Evolutionary conservation across 2,888 invertebrate genomes (phyloP).

Genomic region (Nineta flava): DNA sequence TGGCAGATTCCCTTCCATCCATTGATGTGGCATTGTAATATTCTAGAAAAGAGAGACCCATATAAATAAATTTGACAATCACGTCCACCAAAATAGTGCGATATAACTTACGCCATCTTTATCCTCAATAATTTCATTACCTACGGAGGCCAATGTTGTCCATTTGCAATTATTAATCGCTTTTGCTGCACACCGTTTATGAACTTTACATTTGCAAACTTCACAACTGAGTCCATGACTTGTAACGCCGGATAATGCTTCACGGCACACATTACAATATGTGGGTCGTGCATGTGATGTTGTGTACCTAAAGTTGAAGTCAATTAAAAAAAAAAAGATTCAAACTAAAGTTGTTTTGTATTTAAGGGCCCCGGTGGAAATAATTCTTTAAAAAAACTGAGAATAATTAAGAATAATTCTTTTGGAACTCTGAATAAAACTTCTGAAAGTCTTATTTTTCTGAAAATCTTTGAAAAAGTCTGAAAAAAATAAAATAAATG

Average conservation of each 20-base stretch:
- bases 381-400: too few relatives aligned
- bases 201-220: constrained; percentile 94
- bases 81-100: neutral
- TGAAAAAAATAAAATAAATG: too few relatives aligned
- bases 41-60: constrained; percentile 35
- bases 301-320: constrained; percentile 69
- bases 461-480: too few relatives aligned
- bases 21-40: constrained; percentile 93
- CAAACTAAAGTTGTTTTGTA: too few relatives aligned
- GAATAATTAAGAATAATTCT: too few relatives aligned
- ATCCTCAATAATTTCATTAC: constrained; percentile 88
- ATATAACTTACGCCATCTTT: constrained; percentile 62
- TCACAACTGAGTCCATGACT: constrained; percentile 94
- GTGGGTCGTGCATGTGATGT: constrained; percentile 90
- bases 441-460: too few relatives aligned
- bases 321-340: too few relatives aligned
- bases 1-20: constrained; percentile 94
- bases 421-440: too few relatives aligned
- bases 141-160: constrained; percentile 90
- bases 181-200: constrained; percentile 85
- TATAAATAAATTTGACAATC: neutral
- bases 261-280: constrained; percentile 93
- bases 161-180: constrained; percentile 94
- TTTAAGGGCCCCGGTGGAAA: too few relatives aligned
- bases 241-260: constrained; percentile 81